phyloP scores from a whole-genome alignment of 2,113 vertebrate species.

The Dromiciops gliroides region DNA sequence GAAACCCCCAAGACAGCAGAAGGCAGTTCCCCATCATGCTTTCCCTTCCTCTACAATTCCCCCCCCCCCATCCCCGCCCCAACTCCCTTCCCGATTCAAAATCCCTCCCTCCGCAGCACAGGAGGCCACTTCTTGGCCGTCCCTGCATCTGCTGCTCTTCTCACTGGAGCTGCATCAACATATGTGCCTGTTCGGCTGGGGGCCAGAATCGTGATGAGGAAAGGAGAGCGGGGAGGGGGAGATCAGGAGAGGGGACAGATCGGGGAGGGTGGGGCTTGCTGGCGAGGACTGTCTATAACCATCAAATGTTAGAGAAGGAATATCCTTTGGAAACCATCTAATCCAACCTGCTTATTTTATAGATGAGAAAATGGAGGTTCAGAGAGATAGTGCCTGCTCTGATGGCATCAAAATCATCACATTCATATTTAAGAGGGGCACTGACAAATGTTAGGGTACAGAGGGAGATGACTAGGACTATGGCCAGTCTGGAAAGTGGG shows the following conservation, averaged over 20 bases:
- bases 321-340: background rate
- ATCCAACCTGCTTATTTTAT: background rate
- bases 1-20: background rate
- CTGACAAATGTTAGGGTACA: background rate
- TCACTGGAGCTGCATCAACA: background rate
- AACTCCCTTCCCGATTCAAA: background rate
- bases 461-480: background rate
- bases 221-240: background rate
- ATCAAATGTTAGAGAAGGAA: background rate
- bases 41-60: background rate
- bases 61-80: background rate
- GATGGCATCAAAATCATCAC: background rate
- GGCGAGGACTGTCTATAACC: background rate
- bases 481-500: fast-evolving
- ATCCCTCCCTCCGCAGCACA: background rate
- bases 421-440: background rate
- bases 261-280: background rate
- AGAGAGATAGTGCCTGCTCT: background rate
- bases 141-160: background rate
- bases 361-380: background rate
- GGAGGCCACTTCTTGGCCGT: background rate
- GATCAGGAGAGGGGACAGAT: background rate
- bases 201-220: background rate
- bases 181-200: background rate
- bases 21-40: background rate